Evolutionary conservation across 2,797 vertebrate genomes (phyloP).

Genomic region (Halcyon smyrnensis): DNA sequence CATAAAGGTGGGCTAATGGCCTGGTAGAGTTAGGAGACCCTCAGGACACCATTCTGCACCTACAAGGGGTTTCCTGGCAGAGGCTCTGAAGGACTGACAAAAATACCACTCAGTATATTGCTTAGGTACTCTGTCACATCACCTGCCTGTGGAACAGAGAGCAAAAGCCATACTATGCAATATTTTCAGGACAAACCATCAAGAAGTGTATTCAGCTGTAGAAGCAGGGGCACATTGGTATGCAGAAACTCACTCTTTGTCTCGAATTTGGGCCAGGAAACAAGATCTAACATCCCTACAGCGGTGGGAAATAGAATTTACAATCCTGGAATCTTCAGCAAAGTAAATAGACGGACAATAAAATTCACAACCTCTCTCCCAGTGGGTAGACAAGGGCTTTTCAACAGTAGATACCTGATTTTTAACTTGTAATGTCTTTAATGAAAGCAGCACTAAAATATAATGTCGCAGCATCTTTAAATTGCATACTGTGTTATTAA

Average conservation of each 20-base stretch:
- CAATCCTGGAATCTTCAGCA: slow-evolving; percentile 32
- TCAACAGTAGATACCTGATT: background rate
- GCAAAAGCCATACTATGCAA: background rate
- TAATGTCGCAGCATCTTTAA: background rate
- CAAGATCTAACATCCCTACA: background rate
- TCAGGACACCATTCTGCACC: background rate
- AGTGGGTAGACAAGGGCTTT: background rate
- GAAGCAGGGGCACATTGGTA: background rate
- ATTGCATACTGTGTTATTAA: background rate
- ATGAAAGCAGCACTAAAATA: background rate
- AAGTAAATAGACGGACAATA: slow-evolving; percentile 46
- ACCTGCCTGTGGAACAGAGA: background rate
- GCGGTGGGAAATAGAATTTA: slow-evolving; percentile 30
- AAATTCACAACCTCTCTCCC: background rate
- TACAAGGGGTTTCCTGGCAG: background rate
- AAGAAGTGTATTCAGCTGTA: background rate
- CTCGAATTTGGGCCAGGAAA: slow-evolving; percentile 36
- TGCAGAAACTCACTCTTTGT: background rate
- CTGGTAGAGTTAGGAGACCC: background rate
- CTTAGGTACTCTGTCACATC: background rate
- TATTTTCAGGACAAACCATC: background rate
- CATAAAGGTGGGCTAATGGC: background rate
- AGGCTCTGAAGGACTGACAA: background rate
- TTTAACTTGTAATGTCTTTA: background rate
- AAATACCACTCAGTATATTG: background rate